Conservation (phyloP, 1,140 invertebrate genomes). For the Ridgeia piscesae region DNA sequence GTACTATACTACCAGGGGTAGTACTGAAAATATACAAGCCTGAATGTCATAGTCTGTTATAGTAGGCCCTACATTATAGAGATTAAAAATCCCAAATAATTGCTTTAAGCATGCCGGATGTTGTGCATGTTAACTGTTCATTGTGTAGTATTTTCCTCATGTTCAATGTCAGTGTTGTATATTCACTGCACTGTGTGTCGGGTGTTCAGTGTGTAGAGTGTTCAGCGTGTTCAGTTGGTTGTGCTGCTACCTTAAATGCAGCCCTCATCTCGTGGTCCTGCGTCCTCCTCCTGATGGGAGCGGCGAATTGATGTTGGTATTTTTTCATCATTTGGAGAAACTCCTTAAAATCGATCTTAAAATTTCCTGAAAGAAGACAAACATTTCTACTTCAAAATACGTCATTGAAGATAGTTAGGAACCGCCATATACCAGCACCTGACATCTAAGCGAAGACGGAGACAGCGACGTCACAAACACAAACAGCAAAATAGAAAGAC, state of each 20-base stretch:
- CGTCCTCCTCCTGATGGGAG: neutral
- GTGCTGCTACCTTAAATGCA: neutral
- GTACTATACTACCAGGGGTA: too few relatives aligned
- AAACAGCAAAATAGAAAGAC: neutral
- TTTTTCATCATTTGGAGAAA: neutral
- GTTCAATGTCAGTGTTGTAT: too few relatives aligned
- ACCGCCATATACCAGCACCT: neutral
- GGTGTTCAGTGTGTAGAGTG: too few relatives aligned
- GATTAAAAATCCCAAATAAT: too few relatives aligned
- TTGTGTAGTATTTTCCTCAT: too few relatives aligned
- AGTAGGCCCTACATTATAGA: too few relatives aligned
- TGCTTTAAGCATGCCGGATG: too few relatives aligned
- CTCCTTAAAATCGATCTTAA: neutral
- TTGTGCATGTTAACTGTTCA: too few relatives aligned
- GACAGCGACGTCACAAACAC: neutral
- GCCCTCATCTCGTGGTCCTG: neutral
- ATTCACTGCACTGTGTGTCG: too few relatives aligned
- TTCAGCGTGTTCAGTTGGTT: too few relatives aligned
- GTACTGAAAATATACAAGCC: too few relatives aligned
- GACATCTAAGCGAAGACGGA: neutral
- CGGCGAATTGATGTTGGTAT: neutral
- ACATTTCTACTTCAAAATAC: neutral
- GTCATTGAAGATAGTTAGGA: neutral
- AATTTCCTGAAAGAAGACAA: neutral
- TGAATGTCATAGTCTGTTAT: too few relatives aligned